phyloP scores from a whole-genome alignment of 2,797 vertebrate species.

The Smutsia temminckii region DNA sequence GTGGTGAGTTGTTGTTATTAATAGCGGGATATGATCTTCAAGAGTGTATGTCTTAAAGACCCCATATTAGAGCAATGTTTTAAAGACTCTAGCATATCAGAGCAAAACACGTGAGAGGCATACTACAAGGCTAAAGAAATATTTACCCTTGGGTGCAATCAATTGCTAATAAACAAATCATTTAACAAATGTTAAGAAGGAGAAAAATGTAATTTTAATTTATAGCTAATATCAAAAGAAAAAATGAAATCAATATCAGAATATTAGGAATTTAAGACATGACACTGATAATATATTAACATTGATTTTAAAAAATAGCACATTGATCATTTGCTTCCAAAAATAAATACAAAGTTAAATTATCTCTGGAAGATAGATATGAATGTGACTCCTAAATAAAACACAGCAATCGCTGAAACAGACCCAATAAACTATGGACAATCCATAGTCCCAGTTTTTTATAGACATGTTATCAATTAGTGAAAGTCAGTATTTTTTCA shows the following conservation, averaged over 20 bases:
- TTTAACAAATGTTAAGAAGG: conserved; percentile 67
- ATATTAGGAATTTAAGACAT: conserved; percentile 66
- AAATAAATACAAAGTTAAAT: conserved; percentile 64
- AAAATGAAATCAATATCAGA: conserved; percentile 76
- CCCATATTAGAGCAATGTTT: not conserved
- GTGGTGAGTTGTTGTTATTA: not conserved
- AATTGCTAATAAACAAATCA: conserved; percentile 74
- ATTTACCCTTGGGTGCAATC: conserved; percentile 39
- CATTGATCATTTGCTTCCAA: conserved; percentile 30
- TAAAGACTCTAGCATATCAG: not conserved
- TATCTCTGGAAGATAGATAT: conserved; percentile 37
- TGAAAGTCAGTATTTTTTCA: conserved; percentile 17
- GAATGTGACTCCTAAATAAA: conserved; percentile 15
- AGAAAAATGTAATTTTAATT: conserved; percentile 71
- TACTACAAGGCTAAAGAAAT: conserved; percentile 64
- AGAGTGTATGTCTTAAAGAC: not conserved
- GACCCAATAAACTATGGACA: not conserved
- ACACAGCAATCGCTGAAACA: not conserved
- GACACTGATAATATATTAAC: conserved; percentile 52
- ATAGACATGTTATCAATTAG: not conserved
- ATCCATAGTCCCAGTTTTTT: not conserved
- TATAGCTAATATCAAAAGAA: conserved; percentile 71
- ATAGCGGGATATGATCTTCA: not conserved
- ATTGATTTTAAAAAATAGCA: conserved; percentile 59
- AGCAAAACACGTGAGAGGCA: conserved; percentile 28